These are phyloP conservation scores for Mastigias papua DNA, from an alignment of 30 jellyfish, hydroid and myxozoan species.

Conservation along the genomic window DNA sequence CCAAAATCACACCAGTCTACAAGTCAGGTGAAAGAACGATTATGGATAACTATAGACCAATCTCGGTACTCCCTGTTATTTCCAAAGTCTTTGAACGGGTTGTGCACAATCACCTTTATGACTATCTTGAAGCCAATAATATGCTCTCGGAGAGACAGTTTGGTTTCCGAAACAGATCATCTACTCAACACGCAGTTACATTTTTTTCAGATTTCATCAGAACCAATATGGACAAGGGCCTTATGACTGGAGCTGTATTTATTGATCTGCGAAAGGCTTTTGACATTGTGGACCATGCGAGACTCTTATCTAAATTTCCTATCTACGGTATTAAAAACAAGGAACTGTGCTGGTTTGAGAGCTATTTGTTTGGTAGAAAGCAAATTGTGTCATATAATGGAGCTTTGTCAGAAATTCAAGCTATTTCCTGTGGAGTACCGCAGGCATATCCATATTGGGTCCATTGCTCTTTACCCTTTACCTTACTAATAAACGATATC, in stretches of 20 bases:
- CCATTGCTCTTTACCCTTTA: constrained; percentile 41
- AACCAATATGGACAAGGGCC: constrained; percentile 46
- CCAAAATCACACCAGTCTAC: constrained; percentile 60
- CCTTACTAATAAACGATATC: constrained; percentile 52
- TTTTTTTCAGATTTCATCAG: constrained; percentile 47
- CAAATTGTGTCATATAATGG: constrained; percentile 53
- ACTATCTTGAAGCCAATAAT: constrained; percentile 45
- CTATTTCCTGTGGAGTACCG: constrained; percentile 74
- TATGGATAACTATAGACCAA: constrained; percentile 63
- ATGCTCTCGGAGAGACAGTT: constrained; percentile 50
- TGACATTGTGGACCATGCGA: constrained; percentile 46
- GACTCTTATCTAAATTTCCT: constrained; percentile 50
- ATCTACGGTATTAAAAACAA: constrained; percentile 43
- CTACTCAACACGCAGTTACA: constrained; percentile 61
- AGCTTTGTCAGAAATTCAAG: constrained; percentile 27
- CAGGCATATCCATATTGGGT: constrained; percentile 70
- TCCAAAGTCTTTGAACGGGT: constrained; percentile 58
- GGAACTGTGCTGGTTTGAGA: constrained; percentile 64
- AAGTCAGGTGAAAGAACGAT: constrained; percentile 42
- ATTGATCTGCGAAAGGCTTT: constrained; percentile 51
- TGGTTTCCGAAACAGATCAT: constrained; percentile 40
- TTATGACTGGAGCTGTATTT: constrained; percentile 56
- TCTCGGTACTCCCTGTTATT: constrained; percentile 67
- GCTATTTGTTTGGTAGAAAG: constrained; percentile 65
- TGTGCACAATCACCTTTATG: constrained; percentile 55